Conservation (phyloP, 2,888 invertebrate species). For the Cotesia congregata region DNA sequence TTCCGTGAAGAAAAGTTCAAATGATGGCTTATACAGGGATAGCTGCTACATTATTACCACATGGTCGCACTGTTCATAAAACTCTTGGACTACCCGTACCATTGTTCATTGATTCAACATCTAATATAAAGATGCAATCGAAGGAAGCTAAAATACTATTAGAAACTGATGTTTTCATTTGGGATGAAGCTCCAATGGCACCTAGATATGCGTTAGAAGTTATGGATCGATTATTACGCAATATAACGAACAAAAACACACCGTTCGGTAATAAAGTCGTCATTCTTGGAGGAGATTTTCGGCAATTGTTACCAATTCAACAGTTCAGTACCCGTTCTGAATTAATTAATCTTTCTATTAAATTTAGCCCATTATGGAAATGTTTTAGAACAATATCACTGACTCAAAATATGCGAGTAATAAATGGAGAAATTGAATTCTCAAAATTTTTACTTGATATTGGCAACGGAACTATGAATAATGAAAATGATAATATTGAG, state of each 20-base stretch:
- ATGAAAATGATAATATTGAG: slow-evolving; percentile 42
- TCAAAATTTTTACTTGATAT: slow-evolving; percentile 47
- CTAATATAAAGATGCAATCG: slow-evolving; percentile 46
- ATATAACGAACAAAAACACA: slow-evolving; percentile 48
- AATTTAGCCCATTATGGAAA: slow-evolving; percentile 47
- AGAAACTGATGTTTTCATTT: slow-evolving; percentile 46
- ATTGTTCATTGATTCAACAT: slow-evolving; percentile 44
- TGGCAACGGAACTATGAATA: slow-evolving; percentile 47
- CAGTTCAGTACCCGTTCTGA: slow-evolving; percentile 37
- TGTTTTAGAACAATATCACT: slow-evolving; percentile 45
- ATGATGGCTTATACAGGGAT: slow-evolving; percentile 37
- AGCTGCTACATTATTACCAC: slow-evolving; percentile 21
- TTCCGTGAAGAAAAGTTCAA: slow-evolving; percentile 25
- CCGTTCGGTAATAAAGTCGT: slow-evolving; percentile 52
- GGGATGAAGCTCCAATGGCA: slow-evolving; percentile 53
- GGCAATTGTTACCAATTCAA: slow-evolving; percentile 36
- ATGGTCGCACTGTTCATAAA: slow-evolving; percentile 29
- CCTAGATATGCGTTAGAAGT: slow-evolving; percentile 48
- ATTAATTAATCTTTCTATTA: slow-evolving; percentile 49
- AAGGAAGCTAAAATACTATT: slow-evolving; percentile 44
- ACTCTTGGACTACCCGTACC: slow-evolving; percentile 56
- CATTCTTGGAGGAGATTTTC: slow-evolving; percentile 46
- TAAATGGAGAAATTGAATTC: slow-evolving; percentile 46
- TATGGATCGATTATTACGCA: slow-evolving; percentile 46
- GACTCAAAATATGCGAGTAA: slow-evolving; percentile 47